Conservation (phyloP, 2,888 invertebrate species). For the Mallateleia sp. region DNA sequence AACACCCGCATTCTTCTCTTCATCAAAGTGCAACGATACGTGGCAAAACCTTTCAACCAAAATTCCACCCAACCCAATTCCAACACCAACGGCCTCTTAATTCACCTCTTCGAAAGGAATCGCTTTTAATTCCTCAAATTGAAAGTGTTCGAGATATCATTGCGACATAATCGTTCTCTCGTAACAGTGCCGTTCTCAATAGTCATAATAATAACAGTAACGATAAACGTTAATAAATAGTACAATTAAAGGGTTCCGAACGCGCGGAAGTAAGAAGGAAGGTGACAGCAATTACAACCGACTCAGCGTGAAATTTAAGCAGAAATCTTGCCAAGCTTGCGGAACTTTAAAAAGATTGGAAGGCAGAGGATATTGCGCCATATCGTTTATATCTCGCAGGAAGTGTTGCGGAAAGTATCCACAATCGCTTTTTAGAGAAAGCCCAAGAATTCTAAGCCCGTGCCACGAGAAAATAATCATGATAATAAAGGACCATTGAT, state of each 20-base stretch:
- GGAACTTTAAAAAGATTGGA: conserved; percentile 57
- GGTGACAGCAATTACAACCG: conserved; percentile 63
- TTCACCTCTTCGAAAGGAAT: background rate
- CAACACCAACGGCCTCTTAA: too few species aligned
- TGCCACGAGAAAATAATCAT: conserved; percentile 53
- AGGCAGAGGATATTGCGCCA: conserved; percentile 46
- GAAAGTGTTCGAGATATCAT: conserved; percentile 14
- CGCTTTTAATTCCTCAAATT: conserved; percentile 17
- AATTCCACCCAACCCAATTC: background rate
- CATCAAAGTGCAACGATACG: conserved; percentile 23
- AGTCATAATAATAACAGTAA: conserved; percentile 56
- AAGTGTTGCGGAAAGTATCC: conserved; percentile 64
- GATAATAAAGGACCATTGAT: conserved; percentile 65
- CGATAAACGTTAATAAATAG: conserved; percentile 66
- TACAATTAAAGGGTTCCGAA: conserved; percentile 47
- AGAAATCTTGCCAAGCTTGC: conserved; percentile 59
- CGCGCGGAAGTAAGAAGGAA: conserved; percentile 41
- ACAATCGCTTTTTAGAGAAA: conserved; percentile 53
- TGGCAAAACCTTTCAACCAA: conserved; percentile 16
- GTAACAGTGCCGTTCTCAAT: conserved; percentile 5
- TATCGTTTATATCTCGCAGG: conserved; percentile 55
- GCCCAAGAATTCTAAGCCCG: conserved; percentile 27
- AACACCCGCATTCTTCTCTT: background rate
- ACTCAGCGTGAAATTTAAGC: conserved; percentile 55
- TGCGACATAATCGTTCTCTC: conserved; percentile 20